A percentile compares a stretch with the other conserved stretches of the same genome.
Conservation (phyloP, 2,113 vertebrate genomes). For the Pangasianodon gigas region DNA sequence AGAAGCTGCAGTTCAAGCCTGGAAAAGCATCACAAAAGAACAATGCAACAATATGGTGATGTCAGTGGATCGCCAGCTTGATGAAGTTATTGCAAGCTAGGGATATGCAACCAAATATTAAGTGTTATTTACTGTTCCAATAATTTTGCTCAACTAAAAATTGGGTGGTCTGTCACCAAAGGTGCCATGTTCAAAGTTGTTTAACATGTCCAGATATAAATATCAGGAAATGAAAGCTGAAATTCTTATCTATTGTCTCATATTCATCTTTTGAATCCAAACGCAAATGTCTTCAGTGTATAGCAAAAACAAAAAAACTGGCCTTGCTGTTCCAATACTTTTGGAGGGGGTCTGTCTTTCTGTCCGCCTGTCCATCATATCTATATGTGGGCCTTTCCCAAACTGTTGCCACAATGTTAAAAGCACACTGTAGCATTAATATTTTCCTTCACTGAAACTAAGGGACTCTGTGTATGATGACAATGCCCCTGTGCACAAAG, state of each 20-base stretch:
- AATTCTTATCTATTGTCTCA: neutral
- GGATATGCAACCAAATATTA: neutral
- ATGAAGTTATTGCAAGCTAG: neutral
- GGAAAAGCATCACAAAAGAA: too few relatives aligned
- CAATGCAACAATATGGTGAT: too few relatives aligned
- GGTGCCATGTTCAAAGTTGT: neutral
- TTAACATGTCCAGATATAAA: neutral
- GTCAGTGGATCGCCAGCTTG: neutral
- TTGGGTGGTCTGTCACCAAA: neutral
- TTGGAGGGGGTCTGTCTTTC: neutral
- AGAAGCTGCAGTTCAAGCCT: too few relatives aligned
- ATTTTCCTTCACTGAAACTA: too few relatives aligned
- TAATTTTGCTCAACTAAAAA: neutral
- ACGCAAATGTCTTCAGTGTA: neutral
- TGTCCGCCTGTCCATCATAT: neutral
- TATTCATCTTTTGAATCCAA: neutral
- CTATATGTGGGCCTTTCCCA: too few relatives aligned
- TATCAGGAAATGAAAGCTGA: neutral
- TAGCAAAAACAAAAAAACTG: too few relatives aligned
- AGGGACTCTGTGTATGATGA: neutral
- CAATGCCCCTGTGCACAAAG: neutral
- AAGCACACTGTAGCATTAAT: too few relatives aligned
- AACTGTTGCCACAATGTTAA: too few relatives aligned
- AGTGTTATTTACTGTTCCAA: neutral
- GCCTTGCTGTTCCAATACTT: neutral